Evolutionary conservation across 2,113 vertebrate genomes (phyloP).

Genomic region (Channa maculata): DNA sequence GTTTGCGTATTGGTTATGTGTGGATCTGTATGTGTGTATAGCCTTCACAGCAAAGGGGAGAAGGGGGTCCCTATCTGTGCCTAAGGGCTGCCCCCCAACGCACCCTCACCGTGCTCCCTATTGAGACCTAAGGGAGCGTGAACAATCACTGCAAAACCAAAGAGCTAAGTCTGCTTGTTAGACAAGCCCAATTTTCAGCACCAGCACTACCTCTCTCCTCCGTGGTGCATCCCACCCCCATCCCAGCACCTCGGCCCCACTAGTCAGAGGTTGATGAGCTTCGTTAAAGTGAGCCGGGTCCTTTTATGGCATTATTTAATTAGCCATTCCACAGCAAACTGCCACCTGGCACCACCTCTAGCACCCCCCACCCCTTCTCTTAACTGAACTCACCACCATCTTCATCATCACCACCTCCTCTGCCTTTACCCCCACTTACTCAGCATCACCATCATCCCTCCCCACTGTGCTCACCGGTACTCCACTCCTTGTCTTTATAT

Average conservation of each 20-base stretch:
- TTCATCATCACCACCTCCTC: slow-evolving; percentile 27
- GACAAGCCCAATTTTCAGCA: slow-evolving; percentile 89
- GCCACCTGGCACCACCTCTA: slow-evolving; percentile 67
- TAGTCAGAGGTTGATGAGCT: slow-evolving; percentile 78
- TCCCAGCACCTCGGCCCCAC: slow-evolving; percentile 69
- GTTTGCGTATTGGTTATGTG: slow-evolving; percentile 57
- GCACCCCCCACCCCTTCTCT: background rate
- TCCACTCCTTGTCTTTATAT: slow-evolving; percentile 70
- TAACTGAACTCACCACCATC: slow-evolving; percentile 31
- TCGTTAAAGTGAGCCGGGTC: slow-evolving; percentile 86
- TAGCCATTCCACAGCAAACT: slow-evolving; percentile 85
- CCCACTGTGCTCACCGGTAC: slow-evolving; percentile 37
- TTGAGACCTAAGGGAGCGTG: slow-evolving; percentile 94
- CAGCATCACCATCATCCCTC: slow-evolving; percentile 72
- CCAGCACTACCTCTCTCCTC: slow-evolving; percentile 76
- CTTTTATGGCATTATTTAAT: slow-evolving; percentile 87
- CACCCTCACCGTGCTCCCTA: slow-evolving; percentile 88
- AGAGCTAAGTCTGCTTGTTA: slow-evolving; percentile 92
- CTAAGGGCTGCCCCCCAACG: slow-evolving; percentile 79
- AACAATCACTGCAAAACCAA: slow-evolving; percentile 91
- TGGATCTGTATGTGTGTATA: slow-evolving; percentile 66
- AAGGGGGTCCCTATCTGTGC: slow-evolving; percentile 75
- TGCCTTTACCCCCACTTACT: slow-evolving; percentile 57
- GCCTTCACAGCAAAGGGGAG: slow-evolving; percentile 68
- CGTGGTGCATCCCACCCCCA: slow-evolving; percentile 45